Evolutionary conservation across 2,888 invertebrate species (phyloP).

Genomic region (Liopterus haemorrhoidalis): DNA sequence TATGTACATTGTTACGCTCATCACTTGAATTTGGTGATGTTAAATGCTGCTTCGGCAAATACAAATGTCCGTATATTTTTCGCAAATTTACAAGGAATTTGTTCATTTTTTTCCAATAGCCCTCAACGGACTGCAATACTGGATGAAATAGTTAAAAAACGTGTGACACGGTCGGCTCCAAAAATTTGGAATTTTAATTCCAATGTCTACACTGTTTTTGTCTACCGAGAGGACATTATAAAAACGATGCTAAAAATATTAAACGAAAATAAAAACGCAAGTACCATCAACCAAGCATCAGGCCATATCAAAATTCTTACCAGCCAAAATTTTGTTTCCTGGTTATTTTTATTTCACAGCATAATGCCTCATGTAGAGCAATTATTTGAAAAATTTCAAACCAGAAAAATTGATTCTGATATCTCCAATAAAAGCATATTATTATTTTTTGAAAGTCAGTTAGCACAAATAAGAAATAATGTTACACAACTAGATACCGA

Average conservation of each 20-base stretch:
- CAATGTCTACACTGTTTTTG: slow-evolving; percentile 25
- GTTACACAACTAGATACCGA: too few relatives aligned
- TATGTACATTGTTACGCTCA: slow-evolving; percentile 4
- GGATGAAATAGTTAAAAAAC: slow-evolving; percentile 23
- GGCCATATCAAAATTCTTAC: not conserved
- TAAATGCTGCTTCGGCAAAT: slow-evolving; percentile 23
- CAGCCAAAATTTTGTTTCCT: slow-evolving; percentile 8
- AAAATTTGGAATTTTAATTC: slow-evolving; percentile 31
- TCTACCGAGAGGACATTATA: slow-evolving; percentile 25
- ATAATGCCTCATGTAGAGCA: too few relatives aligned
- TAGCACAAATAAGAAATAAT: too few relatives aligned
- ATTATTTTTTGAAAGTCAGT: too few relatives aligned
- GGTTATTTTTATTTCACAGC: too few relatives aligned
- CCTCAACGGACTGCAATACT: slow-evolving; percentile 26
- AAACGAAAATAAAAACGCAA: too few relatives aligned
- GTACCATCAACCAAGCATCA: slow-evolving; percentile 13
- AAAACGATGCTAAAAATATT: too few relatives aligned
- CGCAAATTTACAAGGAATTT: slow-evolving; percentile 26
- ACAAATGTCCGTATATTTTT: slow-evolving; percentile 29
- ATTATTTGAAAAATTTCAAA: too few relatives aligned
- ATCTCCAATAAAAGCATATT: too few relatives aligned
- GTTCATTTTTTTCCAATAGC: slow-evolving; percentile 29
- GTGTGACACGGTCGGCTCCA: slow-evolving; percentile 20
- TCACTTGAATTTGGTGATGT: not conserved
- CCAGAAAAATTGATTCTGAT: too few relatives aligned